These are phyloP conservation scores for Willisornis vidua DNA, from an alignment of 2,113 vertebrate genomes.

Conservation along the genomic window DNA sequence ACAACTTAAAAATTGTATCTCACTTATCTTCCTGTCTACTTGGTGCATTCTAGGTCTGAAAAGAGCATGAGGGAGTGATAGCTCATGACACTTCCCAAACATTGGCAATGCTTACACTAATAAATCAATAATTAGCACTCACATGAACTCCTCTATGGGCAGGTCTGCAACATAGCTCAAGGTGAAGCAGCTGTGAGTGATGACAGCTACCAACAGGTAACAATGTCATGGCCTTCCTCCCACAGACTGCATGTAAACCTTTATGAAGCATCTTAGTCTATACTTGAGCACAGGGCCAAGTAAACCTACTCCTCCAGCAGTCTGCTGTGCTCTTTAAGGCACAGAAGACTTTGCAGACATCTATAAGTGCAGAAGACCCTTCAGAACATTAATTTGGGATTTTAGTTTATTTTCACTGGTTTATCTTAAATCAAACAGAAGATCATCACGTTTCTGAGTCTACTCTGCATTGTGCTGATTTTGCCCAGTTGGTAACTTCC, in stretches of 20 bases:
- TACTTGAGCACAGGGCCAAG: rapidly evolving
- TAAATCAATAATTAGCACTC: background rate
- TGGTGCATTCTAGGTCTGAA: background rate
- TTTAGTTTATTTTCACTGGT: background rate
- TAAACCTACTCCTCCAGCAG: background rate
- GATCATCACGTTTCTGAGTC: rapidly evolving
- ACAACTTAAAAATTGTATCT: background rate
- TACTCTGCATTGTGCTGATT: rapidly evolving
- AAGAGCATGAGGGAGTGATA: background rate
- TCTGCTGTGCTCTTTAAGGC: background rate
- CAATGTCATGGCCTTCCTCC: background rate
- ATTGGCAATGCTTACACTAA: background rate
- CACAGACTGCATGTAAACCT: background rate
- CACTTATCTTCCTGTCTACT: background rate
- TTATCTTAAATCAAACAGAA: background rate
- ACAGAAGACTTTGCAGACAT: background rate
- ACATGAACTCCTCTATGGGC: background rate
- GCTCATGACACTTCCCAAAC: background rate
- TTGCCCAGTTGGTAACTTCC: background rate
- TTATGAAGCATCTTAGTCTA: background rate
- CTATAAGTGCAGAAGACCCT: background rate
- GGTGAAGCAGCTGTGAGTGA: background rate
- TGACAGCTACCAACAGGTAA: background rate
- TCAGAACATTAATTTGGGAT: background rate
- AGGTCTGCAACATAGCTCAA: background rate